phyloP scores from a whole-genome alignment of 2,888 invertebrate species.

The Oscheius sp. region DNA sequence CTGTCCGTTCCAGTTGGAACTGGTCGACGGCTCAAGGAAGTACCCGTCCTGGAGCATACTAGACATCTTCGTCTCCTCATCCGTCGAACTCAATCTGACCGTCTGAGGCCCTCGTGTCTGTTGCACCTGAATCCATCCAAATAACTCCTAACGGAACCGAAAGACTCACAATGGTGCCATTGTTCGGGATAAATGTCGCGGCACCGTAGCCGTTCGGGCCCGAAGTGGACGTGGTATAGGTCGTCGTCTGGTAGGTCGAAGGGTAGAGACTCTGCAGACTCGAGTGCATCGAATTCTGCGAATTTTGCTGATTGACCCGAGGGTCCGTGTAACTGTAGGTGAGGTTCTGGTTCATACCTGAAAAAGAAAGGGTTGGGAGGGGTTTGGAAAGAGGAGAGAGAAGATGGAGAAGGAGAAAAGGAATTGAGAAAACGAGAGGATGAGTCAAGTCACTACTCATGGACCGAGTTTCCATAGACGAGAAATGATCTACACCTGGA shows the following conservation, averaged over 20 bases:
- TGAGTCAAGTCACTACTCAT: too few species aligned
- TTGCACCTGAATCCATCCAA: conserved; percentile 9
- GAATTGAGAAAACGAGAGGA: neutral
- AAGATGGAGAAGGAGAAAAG: neutral
- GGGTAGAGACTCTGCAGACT: conserved; percentile 31
- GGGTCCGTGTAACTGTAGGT: conserved; percentile 56
- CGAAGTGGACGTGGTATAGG: conserved; percentile 51
- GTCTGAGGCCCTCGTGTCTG: conserved; percentile 29
- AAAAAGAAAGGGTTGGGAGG: neutral
- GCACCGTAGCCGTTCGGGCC: conserved; percentile 25
- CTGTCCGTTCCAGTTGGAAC: conserved; percentile 10
- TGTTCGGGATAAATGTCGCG: conserved; percentile 39
- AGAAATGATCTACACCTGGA: too few species aligned
- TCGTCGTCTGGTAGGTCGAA: conserved; percentile 50
- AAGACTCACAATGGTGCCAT: conserved; percentile 22
- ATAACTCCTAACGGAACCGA: neutral
- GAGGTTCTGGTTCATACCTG: conserved; percentile 56
- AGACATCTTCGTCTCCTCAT: conserved; percentile 1
- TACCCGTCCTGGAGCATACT: conserved; percentile 1
- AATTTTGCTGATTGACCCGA: conserved; percentile 50
- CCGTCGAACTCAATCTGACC: conserved; percentile 11
- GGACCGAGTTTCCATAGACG: too few species aligned
- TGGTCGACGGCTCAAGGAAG: conserved; percentile 17
- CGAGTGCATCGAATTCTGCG: conserved; percentile 26
- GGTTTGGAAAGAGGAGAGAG: neutral